phyloP scores from a whole-genome alignment of 2,113 vertebrate species.

The Lampris incognitus region DNA sequence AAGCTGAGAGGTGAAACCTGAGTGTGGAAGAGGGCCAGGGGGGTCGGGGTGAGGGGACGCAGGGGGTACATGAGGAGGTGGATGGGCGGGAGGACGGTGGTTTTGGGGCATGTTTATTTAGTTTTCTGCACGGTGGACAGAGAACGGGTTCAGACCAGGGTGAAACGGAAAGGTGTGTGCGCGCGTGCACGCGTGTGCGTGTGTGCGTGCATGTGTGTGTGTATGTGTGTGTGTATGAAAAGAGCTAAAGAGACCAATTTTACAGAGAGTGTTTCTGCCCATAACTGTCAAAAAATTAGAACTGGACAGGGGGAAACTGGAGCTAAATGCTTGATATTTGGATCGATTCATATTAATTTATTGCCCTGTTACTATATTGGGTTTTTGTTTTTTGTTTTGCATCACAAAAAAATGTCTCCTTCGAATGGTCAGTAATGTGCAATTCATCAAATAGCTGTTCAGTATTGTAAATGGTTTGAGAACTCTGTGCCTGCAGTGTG shows the following conservation, averaged over 20 bases:
- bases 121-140: slow-evolving; percentile 64
- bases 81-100: slow-evolving; percentile 15
- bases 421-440: too few species aligned
- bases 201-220: slow-evolving; percentile 35
- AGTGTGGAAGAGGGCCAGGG: slow-evolving; percentile 53
- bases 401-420: too few species aligned
- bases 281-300: slow-evolving; percentile 27
- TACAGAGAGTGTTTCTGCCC: slow-evolving; percentile 50
- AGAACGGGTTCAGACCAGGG: slow-evolving; percentile 69
- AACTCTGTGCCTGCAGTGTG: not conserved
- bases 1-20: slow-evolving; percentile 72
- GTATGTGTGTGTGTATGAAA: slow-evolving; percentile 17
- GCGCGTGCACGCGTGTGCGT: slow-evolving; percentile 32
- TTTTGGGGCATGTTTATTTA: slow-evolving; percentile 73
- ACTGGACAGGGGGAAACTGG: not conserved
- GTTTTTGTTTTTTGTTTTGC: too few species aligned
- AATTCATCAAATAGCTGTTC: too few species aligned
- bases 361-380: too few species aligned
- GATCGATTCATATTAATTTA: too few species aligned
- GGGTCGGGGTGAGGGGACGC: slow-evolving; percentile 1
- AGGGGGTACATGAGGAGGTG: slow-evolving; percentile 6
- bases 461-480: too few species aligned
- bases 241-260: slow-evolving; percentile 6
- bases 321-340: too few species aligned
- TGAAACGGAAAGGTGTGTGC: slow-evolving; percentile 72